A percentile compares a stretch with the other conserved stretches of the same genome.
Conservation (phyloP, 2,113 vertebrate species). For the Lontra canadensis region DNA sequence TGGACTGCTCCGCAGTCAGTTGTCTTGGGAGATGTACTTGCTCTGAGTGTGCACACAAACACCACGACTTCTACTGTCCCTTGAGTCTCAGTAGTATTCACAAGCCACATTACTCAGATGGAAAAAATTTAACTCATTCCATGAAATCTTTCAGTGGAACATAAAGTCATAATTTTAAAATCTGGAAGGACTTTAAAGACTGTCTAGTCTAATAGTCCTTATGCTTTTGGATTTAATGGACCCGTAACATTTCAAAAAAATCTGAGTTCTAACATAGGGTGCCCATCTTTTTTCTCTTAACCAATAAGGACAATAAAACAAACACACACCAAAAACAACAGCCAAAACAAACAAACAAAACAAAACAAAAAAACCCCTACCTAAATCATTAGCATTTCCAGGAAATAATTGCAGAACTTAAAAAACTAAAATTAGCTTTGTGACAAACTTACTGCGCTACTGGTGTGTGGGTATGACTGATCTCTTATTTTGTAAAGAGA, state of each 20-base stretch:
- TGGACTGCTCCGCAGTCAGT: not conserved
- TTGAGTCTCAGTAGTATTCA: not conserved
- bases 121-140: not conserved
- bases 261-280: not conserved
- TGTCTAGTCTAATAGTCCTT: not conserved
- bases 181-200: not conserved
- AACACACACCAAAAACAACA: not conserved
- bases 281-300: not conserved
- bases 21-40: not conserved
- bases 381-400: not conserved
- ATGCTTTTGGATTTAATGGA: not conserved
- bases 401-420: constrained; percentile 19
- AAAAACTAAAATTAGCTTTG: constrained; percentile 32
- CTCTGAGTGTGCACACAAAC: not conserved
- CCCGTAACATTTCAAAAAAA: not conserved
- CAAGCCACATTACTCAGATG: not conserved
- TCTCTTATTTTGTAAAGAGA: constrained; percentile 2
- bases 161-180: constrained; percentile 28
- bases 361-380: not conserved
- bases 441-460: constrained; percentile 21
- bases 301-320: not conserved
- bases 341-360: not conserved
- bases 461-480: not conserved
- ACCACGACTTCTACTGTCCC: not conserved
- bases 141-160: not conserved